Base-by-base conservation (phyloP, 2,888 invertebrate species). In the Sericinus montela region DNA sequence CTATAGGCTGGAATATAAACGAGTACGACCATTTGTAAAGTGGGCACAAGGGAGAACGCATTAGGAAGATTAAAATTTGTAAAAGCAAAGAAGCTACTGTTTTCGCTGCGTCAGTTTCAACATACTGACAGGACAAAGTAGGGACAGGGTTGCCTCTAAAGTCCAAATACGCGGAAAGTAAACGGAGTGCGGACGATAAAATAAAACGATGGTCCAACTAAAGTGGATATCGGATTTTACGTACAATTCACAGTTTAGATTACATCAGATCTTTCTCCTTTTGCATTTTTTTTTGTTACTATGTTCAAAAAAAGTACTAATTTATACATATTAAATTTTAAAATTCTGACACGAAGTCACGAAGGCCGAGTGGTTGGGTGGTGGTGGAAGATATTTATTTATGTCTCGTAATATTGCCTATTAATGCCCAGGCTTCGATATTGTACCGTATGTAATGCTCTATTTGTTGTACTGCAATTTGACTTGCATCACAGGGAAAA, bases 21-120 rank as follows among this genome's bases (percentile, higher is more conserved):
- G 65, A 58, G 62, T 53, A 65, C 68, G 62, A 73, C 65, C 69
- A 72, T 80, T 83, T 73, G 71, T 73, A 63, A 75, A 79, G 75
- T 72, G 71, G 67, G 61, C 64, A 67, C 62, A 72, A 67, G 70
- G 77, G 70, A 70, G 73, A 75, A 76, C 69, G 75, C 87, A 87
- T 87, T 87, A 86, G 85, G 74, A 70, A 84, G 85, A 87, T 87
- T 87, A 82, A 85, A 86, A 85, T 69, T 78, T 75, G 75, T 72
- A 78, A 81, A 82, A 76, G 82, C 78, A 75, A 75, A 78, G 76
- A 75, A 77, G 67, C 72, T 67, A 58, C 60, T 52, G 59, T 56
- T 60, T 60, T 54, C 53, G 52, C 57, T 59, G 55, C 56, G 55
- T 58, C 54, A 49, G 50, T 51, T 39, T 50, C 52, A 52, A 55